Percentiles rank a stretch among this genome's conserved stretches.
Evolutionary conservation across 1,140 invertebrate genomes (phyloP).

Genomic region (Colletes latitarsis): DNA sequence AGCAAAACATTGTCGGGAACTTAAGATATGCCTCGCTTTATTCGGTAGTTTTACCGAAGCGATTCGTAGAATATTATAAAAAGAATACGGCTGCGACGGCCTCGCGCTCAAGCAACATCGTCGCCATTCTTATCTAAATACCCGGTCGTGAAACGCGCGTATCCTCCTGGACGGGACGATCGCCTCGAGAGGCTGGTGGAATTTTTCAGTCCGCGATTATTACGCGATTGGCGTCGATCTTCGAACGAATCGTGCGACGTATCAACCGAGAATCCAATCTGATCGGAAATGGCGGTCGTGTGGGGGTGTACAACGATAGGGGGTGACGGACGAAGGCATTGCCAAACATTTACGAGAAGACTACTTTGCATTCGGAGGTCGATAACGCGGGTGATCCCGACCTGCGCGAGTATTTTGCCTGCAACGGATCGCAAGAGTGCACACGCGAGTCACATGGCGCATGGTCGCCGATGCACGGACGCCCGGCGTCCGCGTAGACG

Average conservation of each 20-base stretch:
- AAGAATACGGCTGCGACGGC: too few species aligned
- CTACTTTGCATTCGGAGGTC: conserved; percentile 66
- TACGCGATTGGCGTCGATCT: background rate
- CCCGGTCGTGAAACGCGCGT: background rate
- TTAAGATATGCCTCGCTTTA: too few species aligned
- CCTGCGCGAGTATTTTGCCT: conserved; percentile 63
- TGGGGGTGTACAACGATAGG: too few species aligned
- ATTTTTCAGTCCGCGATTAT: background rate
- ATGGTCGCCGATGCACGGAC: conserved; percentile 47
- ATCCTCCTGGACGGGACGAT: background rate
- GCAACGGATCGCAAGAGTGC: conserved; percentile 45
- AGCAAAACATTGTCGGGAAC: too few species aligned
- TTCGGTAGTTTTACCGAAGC: too few species aligned
- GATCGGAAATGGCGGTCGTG: background rate
- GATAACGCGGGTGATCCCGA: conserved; percentile 63
- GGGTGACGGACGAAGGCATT: conserved; percentile 62
- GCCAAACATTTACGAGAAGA: conserved; percentile 62
- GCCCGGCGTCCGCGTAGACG: conserved; percentile 31
- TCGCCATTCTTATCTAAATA: background rate
- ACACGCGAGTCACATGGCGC: conserved; percentile 62
- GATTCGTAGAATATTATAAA: too few species aligned
- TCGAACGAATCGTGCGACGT: background rate
- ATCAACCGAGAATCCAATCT: background rate
- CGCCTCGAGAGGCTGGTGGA: background rate
- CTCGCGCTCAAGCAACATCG: background rate